Evolutionary conservation across 2,797 vertebrate genomes (phyloP).

Genomic region (Petrocephalus schoutedeni): DNA sequence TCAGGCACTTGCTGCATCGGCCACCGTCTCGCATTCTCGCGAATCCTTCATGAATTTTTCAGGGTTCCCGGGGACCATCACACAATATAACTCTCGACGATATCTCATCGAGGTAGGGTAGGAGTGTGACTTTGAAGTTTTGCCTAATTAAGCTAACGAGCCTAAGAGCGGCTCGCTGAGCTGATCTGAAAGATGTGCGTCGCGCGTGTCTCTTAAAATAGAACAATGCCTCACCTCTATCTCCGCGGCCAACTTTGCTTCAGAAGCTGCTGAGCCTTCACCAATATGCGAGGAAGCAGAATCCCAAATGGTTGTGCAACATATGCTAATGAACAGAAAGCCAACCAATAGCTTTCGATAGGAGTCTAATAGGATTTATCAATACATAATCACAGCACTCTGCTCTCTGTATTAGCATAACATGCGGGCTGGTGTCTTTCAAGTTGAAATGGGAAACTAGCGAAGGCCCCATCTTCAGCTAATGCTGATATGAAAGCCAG

Average conservation of each 20-base stretch:
- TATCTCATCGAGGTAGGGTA: conserved; percentile 41
- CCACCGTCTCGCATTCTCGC: conserved; percentile 45
- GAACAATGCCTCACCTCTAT: neutral
- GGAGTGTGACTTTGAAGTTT: conserved; percentile 54
- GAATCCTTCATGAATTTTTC: conserved; percentile 59
- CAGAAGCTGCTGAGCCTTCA: too few relatives aligned
- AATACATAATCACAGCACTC: conserved; percentile 15
- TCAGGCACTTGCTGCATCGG: conserved; percentile 43
- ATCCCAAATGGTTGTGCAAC: neutral
- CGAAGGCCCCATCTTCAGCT: conserved; percentile 3
- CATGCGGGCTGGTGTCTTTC: neutral
- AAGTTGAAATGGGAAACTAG: neutral
- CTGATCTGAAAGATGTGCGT: conserved; percentile 46
- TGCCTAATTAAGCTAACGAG: conserved; percentile 63
- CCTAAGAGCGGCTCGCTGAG: conserved; percentile 46
- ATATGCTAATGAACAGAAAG: neutral
- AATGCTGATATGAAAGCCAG: conserved; percentile 19
- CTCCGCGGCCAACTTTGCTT: neutral
- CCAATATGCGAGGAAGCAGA: neutral
- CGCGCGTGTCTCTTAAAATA: neutral
- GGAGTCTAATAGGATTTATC: conserved; percentile 18
- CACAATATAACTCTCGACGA: conserved; percentile 54
- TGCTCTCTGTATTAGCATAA: conserved; percentile 7
- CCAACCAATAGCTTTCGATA: neutral
- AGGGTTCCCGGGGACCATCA: conserved; percentile 43